A percentile compares a stretch with the other conserved stretches of the same genome.
Evolutionary conservation across 2,797 vertebrate genomes (phyloP).

Genomic region (Anas bahamensis): DNA sequence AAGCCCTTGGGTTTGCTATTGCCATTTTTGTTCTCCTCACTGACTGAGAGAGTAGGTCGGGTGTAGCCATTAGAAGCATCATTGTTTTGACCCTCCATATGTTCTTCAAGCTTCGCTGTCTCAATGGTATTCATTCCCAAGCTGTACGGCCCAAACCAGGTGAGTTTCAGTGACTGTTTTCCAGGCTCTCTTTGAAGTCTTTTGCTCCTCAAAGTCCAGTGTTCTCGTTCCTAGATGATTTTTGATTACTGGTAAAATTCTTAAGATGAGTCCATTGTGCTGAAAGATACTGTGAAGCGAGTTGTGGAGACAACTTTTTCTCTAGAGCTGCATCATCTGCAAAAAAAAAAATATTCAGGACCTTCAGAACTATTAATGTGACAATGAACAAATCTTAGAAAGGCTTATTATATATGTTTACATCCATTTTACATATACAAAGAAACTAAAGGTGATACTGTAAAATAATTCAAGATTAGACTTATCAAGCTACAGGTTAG

Average conservation of each 20-base stretch:
- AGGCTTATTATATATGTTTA: background rate
- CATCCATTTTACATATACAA: background rate
- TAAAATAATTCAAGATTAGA: background rate
- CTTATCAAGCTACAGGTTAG: background rate
- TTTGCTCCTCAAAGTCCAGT: background rate
- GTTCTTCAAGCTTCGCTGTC: slow-evolving; percentile 82
- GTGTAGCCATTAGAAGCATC: slow-evolving; percentile 72
- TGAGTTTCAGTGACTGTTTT: background rate
- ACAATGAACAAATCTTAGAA: background rate
- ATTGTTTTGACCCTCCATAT: slow-evolving; percentile 78
- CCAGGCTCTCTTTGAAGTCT: background rate
- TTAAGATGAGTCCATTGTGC: slow-evolving; percentile 5
- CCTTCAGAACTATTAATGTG: background rate
- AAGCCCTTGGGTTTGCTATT: slow-evolving; percentile 80
- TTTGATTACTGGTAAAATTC: background rate
- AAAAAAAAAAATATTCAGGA: slow-evolving; percentile 29
- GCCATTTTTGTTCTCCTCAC: slow-evolving; percentile 77
- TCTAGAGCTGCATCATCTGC: slow-evolving; percentile 47
- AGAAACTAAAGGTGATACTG: background rate
- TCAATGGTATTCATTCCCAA: slow-evolving; percentile 81
- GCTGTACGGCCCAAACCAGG: slow-evolving; percentile 70
- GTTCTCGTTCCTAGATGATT: background rate
- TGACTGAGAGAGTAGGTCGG: slow-evolving; percentile 71
- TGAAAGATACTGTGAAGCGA: background rate
- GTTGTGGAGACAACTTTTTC: background rate